Conservation (phyloP, 2,888 invertebrate genomes). For the Lutraria lutraria region DNA sequence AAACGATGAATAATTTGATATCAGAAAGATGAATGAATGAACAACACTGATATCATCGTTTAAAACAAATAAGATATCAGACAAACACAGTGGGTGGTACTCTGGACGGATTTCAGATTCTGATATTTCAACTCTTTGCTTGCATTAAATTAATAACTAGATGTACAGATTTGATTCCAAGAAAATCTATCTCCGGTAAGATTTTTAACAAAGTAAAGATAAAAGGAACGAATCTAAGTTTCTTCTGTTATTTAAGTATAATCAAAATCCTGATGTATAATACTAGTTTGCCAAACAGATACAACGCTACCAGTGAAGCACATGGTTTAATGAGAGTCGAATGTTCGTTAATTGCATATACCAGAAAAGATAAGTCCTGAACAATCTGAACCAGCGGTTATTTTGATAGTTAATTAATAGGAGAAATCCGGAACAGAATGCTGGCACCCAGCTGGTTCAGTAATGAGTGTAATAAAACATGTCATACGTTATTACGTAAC, state of each 20-base stretch:
- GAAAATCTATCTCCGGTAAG: not conserved
- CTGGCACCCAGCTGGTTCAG: not conserved
- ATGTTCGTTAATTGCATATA: not conserved
- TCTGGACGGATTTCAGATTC: not conserved
- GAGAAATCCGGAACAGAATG: not conserved
- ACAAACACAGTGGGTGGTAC: not conserved
- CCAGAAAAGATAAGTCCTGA: not conserved
- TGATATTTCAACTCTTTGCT: not conserved
- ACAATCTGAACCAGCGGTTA: not conserved
- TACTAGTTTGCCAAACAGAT: not conserved
- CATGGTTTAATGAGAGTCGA: not conserved
- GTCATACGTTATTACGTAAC: not conserved
- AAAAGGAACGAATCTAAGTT: not conserved
- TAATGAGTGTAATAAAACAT: not conserved
- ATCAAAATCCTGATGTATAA: not conserved
- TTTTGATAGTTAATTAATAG: not conserved
- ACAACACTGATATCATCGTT: not conserved
- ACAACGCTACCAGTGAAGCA: slow-evolving; percentile 1
- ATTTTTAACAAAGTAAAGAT: not conserved
- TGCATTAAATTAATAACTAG: not conserved
- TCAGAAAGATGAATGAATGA: no score
- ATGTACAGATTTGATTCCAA: not conserved
- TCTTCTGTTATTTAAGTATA: not conserved
- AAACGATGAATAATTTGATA: no score
- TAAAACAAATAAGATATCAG: not conserved